Percentiles rank a stretch among this genome's conserved stretches.
These are phyloP conservation scores for Cerastis leucographa DNA, from an alignment of 2,888 invertebrate genomes.

Conservation along the genomic window DNA sequence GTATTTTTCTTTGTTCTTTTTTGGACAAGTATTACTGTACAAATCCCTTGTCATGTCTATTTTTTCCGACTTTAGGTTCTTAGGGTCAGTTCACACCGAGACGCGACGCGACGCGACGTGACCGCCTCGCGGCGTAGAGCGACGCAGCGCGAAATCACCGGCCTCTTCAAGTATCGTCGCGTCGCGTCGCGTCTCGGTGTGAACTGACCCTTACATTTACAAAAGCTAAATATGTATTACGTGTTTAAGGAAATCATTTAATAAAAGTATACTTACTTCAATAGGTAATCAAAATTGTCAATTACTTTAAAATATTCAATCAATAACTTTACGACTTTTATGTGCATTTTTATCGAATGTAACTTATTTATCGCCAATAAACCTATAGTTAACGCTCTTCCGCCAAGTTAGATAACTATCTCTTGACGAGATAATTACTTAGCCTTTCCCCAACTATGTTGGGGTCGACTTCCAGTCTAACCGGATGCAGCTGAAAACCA, in stretches of 20 bases:
- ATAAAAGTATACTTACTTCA: not conserved
- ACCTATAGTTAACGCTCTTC: not conserved
- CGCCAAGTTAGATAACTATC: not conserved
- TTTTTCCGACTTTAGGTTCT: no score
- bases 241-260: not conserved
- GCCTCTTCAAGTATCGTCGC: no score
- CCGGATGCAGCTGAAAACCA: not conserved
- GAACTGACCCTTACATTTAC: no score
- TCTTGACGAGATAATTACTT: not conserved
- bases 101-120: no score
- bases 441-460: not conserved
- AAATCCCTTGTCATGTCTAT: no score
- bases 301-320: slow-evolving; percentile 2
- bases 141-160: no score
- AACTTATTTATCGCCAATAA: slow-evolving; percentile 18
- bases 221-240: not conserved
- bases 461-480: not conserved
- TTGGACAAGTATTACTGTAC: no score
- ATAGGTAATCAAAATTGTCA: not conserved
- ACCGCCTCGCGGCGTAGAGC: no score
- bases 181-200: no score
- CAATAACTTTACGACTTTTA: not conserved
- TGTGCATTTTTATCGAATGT: not conserved
- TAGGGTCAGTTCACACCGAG: no score
- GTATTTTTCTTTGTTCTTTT: no score